Evolutionary conservation across 2,113 vertebrate genomes (phyloP).

Genomic region (Phyllostomus discolor): DNA sequence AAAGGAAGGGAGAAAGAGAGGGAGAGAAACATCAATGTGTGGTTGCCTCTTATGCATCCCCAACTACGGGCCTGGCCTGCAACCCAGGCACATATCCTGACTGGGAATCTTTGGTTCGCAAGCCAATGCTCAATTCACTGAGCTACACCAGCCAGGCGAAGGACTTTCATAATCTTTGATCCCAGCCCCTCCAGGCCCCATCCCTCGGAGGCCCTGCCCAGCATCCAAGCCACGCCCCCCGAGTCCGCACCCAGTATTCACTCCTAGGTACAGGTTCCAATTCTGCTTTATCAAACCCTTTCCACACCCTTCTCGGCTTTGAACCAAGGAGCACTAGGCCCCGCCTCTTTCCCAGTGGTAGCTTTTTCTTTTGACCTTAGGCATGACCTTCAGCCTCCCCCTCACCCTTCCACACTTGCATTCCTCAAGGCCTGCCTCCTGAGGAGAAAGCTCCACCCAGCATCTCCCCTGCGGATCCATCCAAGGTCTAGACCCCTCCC

Average conservation of each 20-base stretch:
- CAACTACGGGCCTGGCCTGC: too few species aligned
- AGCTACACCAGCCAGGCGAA: neutral
- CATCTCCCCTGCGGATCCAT: fast-evolving
- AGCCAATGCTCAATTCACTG: too few species aligned
- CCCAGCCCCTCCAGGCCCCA: neutral
- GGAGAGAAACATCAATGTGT: too few species aligned
- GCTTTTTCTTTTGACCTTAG: too few species aligned
- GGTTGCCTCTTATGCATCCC: too few species aligned
- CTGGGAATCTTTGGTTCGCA: too few species aligned
- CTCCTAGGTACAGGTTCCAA: neutral
- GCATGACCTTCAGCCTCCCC: neutral
- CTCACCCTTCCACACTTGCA: neutral
- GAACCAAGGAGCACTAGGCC: neutral
- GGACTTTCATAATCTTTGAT: too few species aligned
- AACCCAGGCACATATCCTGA: too few species aligned
- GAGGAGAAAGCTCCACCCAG: neutral
- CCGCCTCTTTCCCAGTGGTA: fast-evolving
- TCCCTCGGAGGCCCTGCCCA: neutral
- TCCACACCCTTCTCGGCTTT: neutral
- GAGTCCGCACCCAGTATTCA: neutral
- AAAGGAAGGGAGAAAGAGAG: too few species aligned
- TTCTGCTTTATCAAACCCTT: too few species aligned
- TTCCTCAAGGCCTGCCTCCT: neutral
- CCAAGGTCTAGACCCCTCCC: neutral
- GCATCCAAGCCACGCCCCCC: neutral